phyloP scores from a whole-genome alignment of 2,113 vertebrate genomes.

The Ahaetulla prasina region DNA sequence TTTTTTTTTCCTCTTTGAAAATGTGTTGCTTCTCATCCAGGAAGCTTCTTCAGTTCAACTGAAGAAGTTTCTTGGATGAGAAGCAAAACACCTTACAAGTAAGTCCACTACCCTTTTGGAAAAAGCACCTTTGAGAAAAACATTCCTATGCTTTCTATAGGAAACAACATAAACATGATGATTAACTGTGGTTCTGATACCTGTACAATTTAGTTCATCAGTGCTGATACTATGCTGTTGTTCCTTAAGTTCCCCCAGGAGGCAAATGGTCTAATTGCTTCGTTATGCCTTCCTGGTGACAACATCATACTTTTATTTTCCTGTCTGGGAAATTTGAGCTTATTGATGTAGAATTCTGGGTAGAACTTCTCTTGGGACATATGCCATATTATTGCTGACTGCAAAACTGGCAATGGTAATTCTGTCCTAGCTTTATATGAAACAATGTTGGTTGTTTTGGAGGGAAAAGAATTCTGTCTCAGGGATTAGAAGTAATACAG shows the following conservation, averaged over 20 bases:
- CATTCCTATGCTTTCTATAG: background rate
- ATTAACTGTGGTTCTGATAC: background rate
- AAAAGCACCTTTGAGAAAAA: background rate
- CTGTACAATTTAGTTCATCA: background rate
- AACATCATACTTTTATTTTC: background rate
- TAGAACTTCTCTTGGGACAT: background rate
- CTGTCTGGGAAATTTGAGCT: background rate
- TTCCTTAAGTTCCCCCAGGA: background rate
- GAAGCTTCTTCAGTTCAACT: background rate
- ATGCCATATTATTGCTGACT: background rate
- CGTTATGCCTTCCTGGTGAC: background rate
- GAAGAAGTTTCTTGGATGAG: background rate
- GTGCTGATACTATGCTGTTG: no score
- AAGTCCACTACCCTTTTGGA: background rate
- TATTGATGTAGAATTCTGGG: background rate
- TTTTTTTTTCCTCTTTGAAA: background rate
- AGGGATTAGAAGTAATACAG: background rate
- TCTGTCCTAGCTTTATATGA: background rate
- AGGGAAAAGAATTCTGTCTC: background rate
- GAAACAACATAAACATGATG: background rate
- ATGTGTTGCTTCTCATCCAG: background rate
- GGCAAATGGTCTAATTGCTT: background rate
- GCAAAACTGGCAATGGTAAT: background rate
- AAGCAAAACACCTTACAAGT: no score
- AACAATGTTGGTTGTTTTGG: background rate